phyloP scores from a whole-genome alignment of 2,797 vertebrate species.

The Anolis apletophallus region DNA sequence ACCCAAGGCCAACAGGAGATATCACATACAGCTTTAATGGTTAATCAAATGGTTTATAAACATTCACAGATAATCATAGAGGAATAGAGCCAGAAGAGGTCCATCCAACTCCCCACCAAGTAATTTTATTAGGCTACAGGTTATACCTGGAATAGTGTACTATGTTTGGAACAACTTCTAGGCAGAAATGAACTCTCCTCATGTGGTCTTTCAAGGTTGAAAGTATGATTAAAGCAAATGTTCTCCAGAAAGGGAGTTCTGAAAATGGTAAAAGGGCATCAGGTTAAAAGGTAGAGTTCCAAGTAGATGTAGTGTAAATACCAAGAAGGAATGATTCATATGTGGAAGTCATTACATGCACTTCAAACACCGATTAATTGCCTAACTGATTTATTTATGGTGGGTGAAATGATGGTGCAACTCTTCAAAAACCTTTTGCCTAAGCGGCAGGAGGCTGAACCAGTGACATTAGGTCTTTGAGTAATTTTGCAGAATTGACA shows the following conservation, averaged over 20 bases:
- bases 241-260: not conserved
- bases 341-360: not conserved
- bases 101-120: not conserved
- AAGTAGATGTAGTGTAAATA: constrained; percentile 14
- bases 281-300: not conserved
- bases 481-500: too few species aligned
- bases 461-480: not conserved
- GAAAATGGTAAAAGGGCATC: not conserved
- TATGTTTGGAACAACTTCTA: not conserved
- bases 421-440: not conserved
- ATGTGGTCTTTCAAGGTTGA: not conserved
- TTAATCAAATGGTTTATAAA: not conserved
- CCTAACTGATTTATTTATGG: not conserved
- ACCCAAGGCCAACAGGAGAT: too few species aligned
- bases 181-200: not conserved
- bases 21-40: not conserved
- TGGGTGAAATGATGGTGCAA: not conserved
- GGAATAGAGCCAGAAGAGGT: too few species aligned
- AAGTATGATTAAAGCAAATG: not conserved
- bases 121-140: not conserved
- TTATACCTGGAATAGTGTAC: not conserved
- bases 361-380: not conserved
- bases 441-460: not conserved
- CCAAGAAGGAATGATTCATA: not conserved
- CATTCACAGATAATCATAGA: not conserved